phyloP scores from a whole-genome alignment of 2,888 invertebrate species.

The Standfussiana lucernea region DNA sequence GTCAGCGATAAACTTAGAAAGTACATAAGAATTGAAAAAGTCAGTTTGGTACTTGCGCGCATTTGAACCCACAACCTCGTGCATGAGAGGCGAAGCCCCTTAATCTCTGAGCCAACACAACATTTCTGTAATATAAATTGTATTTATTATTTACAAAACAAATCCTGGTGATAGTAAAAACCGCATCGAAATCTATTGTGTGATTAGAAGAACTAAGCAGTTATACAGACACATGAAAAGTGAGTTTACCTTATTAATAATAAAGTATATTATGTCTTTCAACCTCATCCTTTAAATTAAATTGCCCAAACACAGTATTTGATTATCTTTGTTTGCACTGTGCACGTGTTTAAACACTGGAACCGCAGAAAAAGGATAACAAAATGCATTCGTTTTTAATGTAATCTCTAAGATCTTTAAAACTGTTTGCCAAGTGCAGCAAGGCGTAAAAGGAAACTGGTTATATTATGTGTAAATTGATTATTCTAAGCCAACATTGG shows the following conservation, averaged over 20 bases:
- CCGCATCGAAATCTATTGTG: not conserved
- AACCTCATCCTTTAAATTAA: not conserved
- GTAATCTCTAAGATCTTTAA: conserved; percentile 2
- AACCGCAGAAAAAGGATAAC: not conserved
- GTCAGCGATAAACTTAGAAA: not conserved
- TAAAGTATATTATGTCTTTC: not conserved
- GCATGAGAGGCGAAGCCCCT: not conserved
- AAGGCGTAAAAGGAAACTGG: conserved; percentile 15
- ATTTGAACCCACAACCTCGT: not conserved
- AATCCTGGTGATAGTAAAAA: not conserved
- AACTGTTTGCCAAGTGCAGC: conserved; percentile 14
- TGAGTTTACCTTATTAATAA: not conserved
- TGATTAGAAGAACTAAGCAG: not conserved
- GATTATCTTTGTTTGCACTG: not conserved
- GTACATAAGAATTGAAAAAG: not conserved
- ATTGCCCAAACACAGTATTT: not conserved
- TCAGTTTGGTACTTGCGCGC: not conserved
- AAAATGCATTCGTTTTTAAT: not conserved
- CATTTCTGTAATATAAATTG: not conserved
- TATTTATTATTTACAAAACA: not conserved
- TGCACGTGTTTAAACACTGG: not conserved
- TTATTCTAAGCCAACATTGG: not conserved
- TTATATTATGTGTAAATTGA: not conserved
- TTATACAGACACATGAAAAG: not conserved
- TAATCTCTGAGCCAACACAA: not conserved